Percentiles rank a stretch among this genome's conserved stretches.
These are phyloP conservation scores for Hydrolagus colliei DNA, from an alignment of 2,797 vertebrate species.

Conservation along the genomic window DNA sequence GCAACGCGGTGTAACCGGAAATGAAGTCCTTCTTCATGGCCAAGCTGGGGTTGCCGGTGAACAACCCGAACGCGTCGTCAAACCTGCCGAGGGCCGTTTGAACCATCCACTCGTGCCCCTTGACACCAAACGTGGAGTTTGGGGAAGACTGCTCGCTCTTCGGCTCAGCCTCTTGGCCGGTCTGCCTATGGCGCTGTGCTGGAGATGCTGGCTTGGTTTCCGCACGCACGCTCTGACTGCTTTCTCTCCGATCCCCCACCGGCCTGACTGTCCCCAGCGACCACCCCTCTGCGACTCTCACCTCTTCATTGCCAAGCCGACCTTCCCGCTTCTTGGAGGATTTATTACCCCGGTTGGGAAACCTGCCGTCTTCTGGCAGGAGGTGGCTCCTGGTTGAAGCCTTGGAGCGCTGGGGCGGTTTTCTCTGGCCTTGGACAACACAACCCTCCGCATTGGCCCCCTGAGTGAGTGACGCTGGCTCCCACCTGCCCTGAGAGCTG, in stretches of 20 bases:
- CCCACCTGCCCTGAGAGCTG: rapidly evolving
- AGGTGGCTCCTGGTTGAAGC: no score
- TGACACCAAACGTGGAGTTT: conserved; percentile 64
- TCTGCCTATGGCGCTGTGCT: conserved; percentile 15
- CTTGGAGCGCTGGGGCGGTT: background rate
- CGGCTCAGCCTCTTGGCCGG: background rate
- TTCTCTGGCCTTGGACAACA: background rate
- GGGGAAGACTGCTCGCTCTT: conserved; percentile 35
- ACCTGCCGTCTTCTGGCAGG: background rate
- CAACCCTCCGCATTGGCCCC: background rate
- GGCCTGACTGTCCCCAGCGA: no score
- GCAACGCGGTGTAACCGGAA: conserved; percentile 79
- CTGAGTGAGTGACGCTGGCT: background rate
- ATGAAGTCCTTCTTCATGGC: conserved; percentile 77
- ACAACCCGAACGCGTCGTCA: conserved; percentile 65
- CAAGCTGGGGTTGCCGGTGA: conserved; percentile 70
- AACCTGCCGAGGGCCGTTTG: conserved; percentile 69
- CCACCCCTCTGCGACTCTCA: no score
- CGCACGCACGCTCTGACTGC: no score
- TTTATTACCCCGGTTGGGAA: background rate
- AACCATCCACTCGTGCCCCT: conserved; percentile 81
- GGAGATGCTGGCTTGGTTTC: conserved; percentile 1
- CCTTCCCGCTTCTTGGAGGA: background rate
- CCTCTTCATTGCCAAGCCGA: no score
- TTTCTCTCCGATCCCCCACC: no score